Evolutionary conservation across 2,113 vertebrate species (phyloP).

Genomic region (Scophthalmus maximus): DNA sequence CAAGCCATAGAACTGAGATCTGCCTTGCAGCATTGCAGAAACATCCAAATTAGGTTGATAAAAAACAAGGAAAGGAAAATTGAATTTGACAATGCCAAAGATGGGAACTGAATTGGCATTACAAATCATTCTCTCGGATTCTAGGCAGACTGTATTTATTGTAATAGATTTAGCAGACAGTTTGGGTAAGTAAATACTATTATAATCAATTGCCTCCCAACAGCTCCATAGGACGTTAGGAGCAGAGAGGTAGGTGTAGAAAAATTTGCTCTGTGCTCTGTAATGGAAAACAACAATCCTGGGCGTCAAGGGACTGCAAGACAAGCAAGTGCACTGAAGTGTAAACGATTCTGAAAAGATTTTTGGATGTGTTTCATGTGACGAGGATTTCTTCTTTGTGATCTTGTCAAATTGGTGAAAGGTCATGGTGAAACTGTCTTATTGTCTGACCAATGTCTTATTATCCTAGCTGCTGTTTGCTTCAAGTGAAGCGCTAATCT

Average conservation of each 20-base stretch:
- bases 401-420: neutral
- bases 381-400: neutral
- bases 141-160: neutral
- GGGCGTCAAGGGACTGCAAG: neutral
- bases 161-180: neutral
- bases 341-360: neutral
- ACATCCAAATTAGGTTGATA: neutral
- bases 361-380: neutral
- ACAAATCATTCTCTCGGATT: neutral
- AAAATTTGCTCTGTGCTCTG: neutral
- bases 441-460: no score
- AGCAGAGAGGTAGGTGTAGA: conserved; percentile 5
- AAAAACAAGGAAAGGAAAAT: neutral
- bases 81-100: neutral
- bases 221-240: neutral
- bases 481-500: no score
- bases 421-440: no score
- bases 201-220: conserved; percentile 2
- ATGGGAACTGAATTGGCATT: neutral
- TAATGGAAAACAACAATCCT: conserved; percentile 17
- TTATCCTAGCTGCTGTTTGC: neutral
- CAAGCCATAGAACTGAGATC: neutral
- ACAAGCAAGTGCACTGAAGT: neutral
- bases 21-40: neutral
- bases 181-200: conserved; percentile 10